Conservation (phyloP, 2,888 invertebrate genomes). For the Chrysomela aeneicollis region DNA sequence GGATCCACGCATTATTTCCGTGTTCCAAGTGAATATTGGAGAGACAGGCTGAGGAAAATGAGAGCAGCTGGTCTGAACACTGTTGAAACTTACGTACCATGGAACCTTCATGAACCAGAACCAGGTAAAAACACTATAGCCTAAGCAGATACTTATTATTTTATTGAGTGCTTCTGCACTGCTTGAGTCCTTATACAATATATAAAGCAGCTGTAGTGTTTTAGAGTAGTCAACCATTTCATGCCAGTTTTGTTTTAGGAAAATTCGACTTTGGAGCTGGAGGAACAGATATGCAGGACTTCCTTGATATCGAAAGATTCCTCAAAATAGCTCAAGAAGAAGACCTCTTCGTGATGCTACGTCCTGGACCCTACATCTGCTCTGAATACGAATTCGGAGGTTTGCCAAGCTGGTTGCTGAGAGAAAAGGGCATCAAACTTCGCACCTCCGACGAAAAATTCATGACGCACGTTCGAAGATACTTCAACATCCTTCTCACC, state of each 20-base stretch:
- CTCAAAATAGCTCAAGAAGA: conserved; percentile 77
- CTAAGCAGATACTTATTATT: neutral
- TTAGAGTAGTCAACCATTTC: neutral
- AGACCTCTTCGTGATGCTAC: conserved; percentile 79
- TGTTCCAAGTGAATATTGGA: conserved; percentile 80
- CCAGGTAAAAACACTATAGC: conserved; percentile 32
- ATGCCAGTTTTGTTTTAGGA: too few relatives aligned
- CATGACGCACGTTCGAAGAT: conserved; percentile 58
- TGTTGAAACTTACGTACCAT: conserved; percentile 84
- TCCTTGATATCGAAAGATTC: conserved; percentile 69
- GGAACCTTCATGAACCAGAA: conserved; percentile 87
- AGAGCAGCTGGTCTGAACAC: conserved; percentile 86
- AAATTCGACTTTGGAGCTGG: conserved; percentile 68
- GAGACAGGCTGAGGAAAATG: conserved; percentile 77
- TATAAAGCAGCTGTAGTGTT: neutral
- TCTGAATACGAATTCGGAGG: conserved; percentile 80
- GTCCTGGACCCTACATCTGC: conserved; percentile 92
- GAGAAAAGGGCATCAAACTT: conserved; percentile 48
- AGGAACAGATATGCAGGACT: conserved; percentile 62
- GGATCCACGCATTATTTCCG: conserved; percentile 86
- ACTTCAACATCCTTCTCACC: conserved; percentile 63
- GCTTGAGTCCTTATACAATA: neutral
- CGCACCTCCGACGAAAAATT: conserved; percentile 16
- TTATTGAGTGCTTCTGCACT: neutral
- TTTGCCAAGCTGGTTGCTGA: conserved; percentile 52